Percentiles rank a stretch among this genome's conserved stretches.
phyloP scores from a whole-genome alignment of 2,797 vertebrate species.

The Galagoides demidoff region DNA sequence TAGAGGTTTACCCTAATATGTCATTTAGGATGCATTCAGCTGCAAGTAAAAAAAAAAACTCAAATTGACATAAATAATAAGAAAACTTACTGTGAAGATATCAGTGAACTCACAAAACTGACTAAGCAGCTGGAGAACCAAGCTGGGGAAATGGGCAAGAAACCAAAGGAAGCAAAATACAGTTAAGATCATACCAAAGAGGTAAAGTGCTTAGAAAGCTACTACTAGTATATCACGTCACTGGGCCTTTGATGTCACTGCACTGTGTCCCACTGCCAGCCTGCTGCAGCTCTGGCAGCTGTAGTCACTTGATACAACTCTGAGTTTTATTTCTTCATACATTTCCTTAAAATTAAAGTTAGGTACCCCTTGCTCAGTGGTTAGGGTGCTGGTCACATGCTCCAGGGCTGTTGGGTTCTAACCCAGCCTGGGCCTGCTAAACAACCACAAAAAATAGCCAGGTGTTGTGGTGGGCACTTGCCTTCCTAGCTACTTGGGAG shows the following conservation, averaged over 20 bases:
- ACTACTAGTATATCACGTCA: not conserved
- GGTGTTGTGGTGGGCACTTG: no score
- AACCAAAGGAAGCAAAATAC: not conserved
- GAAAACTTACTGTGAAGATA: not conserved
- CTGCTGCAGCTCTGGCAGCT: not conserved
- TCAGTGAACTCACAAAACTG: constrained; percentile 14
- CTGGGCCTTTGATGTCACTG: not conserved
- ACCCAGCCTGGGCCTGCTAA: no score
- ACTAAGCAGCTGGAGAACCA: not conserved
- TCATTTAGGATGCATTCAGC: not conserved
- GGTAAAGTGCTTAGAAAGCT: not conserved
- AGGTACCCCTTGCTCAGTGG: no score
- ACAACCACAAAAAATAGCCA: no score
- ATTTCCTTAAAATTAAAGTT: not conserved
- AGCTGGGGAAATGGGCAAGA: constrained; percentile 25
- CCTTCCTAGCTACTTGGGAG: no score
- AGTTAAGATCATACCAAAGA: not conserved
- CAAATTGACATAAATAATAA: not conserved
- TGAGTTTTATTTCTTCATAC: not conserved
- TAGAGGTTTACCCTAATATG: not conserved
- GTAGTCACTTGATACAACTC: not conserved
- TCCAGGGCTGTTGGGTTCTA: no score
- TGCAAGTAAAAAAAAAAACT: not conserved
- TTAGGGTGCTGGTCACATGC: no score
- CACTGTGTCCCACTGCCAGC: not conserved